Evolutionary conservation across 2,113 vertebrate species (phyloP).

Genomic region (Baryphthengus martii): DNA sequence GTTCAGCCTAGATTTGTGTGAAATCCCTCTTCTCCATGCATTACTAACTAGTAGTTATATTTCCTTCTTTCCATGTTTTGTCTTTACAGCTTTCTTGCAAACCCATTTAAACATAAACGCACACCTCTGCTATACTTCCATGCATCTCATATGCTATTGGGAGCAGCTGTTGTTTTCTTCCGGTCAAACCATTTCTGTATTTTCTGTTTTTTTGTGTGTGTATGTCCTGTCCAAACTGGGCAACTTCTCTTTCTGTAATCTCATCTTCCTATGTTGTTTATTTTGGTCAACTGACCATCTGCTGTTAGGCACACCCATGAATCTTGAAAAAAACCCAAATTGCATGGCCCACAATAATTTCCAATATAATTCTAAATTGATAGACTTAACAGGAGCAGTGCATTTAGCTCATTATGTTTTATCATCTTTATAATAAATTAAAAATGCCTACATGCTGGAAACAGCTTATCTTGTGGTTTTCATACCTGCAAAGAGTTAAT

Average conservation of each 20-base stretch:
- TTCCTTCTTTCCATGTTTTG: neutral
- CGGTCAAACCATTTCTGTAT: accelerated
- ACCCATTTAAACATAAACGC: neutral
- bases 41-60: neutral
- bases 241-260: neutral
- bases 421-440: neutral
- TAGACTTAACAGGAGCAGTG: neutral
- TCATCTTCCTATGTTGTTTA: neutral
- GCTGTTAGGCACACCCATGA: neutral
- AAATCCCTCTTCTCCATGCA: neutral
- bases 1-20: neutral
- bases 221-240: neutral
- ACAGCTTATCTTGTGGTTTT: neutral
- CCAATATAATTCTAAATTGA: neutral
- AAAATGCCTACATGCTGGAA: neutral
- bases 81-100: neutral
- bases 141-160: neutral
- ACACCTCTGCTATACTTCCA: neutral
- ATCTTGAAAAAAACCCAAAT: neutral
- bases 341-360: neutral
- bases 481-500: neutral
- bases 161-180: neutral
- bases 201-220: neutral
- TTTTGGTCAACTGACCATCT: neutral
- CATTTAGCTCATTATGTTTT: neutral